These are phyloP conservation scores for Blennius ocellaris DNA, from an alignment of 2,113 vertebrate genomes.

Conservation along the genomic window DNA sequence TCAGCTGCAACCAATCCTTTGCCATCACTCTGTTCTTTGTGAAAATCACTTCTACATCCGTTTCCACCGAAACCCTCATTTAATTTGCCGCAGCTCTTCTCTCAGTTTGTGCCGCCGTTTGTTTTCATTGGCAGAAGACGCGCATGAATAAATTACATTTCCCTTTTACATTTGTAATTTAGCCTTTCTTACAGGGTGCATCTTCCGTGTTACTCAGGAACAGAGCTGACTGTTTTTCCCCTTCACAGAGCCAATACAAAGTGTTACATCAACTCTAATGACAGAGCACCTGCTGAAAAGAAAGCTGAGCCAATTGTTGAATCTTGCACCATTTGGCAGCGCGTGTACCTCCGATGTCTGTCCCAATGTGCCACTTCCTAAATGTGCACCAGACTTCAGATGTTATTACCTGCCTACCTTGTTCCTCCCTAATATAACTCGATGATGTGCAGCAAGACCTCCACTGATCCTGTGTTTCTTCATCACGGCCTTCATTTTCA, in stretches of 20 bases:
- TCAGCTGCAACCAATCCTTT: constrained; percentile 21
- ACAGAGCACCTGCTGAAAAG: background rate
- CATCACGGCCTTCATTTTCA: constrained; percentile 24
- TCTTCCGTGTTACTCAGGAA: background rate
- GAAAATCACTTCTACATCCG: background rate
- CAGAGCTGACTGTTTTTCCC: background rate
- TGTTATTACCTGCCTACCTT: constrained; percentile 21
- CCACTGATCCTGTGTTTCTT: constrained; percentile 4
- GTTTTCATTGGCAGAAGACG: background rate
- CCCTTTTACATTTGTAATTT: too few species aligned
- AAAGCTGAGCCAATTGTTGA: background rate
- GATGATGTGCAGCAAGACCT: constrained; percentile 23
- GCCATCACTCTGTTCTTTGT: background rate
- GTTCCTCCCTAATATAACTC: constrained; percentile 36
- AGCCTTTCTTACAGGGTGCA: background rate
- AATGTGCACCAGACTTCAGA: constrained; percentile 9
- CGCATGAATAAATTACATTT: too few species aligned
- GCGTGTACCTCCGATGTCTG: background rate
- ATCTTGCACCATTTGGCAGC: constrained; percentile 12
- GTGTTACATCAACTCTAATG: background rate
- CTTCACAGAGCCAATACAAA: background rate
- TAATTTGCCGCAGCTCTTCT: background rate
- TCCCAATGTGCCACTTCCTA: constrained; percentile 22
- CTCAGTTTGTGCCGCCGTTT: background rate
- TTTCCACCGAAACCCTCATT: background rate